Evolutionary conservation across 2,888 invertebrate species (phyloP).

Genomic region (Pimpla rufipes): DNA sequence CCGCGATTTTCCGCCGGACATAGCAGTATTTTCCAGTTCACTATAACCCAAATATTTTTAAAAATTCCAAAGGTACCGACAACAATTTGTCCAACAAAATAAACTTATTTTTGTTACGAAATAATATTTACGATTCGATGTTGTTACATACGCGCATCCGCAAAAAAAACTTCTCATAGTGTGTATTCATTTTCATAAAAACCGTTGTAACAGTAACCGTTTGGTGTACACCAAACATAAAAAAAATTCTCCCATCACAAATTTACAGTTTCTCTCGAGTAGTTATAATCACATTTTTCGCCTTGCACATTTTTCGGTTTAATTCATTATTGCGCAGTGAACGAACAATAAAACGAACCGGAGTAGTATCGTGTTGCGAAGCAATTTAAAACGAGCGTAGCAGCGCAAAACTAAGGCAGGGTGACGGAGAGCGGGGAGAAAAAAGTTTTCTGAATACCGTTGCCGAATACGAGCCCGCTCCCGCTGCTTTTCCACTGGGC

Average conservation of each 20-base stretch:
- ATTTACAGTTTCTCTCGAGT: background rate
- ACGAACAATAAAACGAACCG: background rate
- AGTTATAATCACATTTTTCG: background rate
- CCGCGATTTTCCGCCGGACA: background rate
- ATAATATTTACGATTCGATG: too few relatives aligned
- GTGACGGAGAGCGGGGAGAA: background rate
- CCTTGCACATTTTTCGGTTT: background rate
- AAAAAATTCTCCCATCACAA: background rate
- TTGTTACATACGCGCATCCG: too few relatives aligned
- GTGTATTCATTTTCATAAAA: too few relatives aligned
- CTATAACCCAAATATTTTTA: background rate
- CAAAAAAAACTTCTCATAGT: too few relatives aligned
- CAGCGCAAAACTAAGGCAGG: background rate
- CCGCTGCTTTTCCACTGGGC: constrained; percentile 9
- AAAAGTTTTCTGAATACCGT: constrained; percentile 26
- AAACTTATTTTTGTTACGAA: too few relatives aligned
- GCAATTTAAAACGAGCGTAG: background rate
- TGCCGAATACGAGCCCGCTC: constrained; percentile 17
- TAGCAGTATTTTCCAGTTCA: too few relatives aligned
- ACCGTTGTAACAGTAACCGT: background rate
- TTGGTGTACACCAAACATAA: background rate
- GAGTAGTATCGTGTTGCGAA: constrained; percentile 22
- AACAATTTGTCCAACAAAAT: too few relatives aligned
- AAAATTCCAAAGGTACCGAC: background rate
- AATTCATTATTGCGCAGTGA: background rate